Evolutionary conservation across 2,888 invertebrate genomes (phyloP).

Genomic region (Dicycla oo): DNA sequence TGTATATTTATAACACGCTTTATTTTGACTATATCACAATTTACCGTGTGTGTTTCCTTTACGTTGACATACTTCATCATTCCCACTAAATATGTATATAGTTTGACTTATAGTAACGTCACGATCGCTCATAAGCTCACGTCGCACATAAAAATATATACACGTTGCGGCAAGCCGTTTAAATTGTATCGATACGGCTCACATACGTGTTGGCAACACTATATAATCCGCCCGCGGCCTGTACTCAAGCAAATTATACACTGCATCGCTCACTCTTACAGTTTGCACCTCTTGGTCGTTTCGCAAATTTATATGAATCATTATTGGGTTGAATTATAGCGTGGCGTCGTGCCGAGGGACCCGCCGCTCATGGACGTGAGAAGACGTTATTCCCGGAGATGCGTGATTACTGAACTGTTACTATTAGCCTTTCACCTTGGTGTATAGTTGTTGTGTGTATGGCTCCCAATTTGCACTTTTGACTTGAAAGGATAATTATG

Average conservation of each 20-base stretch:
- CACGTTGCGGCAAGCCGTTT: constrained; percentile 52
- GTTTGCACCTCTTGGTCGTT: constrained; percentile 85
- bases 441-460: constrained; percentile 46
- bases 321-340: constrained; percentile 85
- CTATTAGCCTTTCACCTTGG: constrained; percentile 62
- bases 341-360: constrained; percentile 75
- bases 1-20: background rate
- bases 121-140: constrained; percentile 42
- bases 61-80: constrained; percentile 11
- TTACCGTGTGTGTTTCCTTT: background rate
- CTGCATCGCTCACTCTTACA: constrained; percentile 80
- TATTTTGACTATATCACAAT: background rate
- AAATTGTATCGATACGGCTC: constrained; percentile 65
- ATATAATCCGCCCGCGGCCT: constrained; percentile 76
- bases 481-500: constrained; percentile 41
- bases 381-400: constrained; percentile 67
- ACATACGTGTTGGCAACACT: constrained; percentile 68
- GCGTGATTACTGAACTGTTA: constrained; percentile 63
- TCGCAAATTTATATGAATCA: constrained; percentile 85
- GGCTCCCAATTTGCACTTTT: constrained; percentile 56
- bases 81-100: constrained; percentile 30
- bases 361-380: constrained; percentile 70
- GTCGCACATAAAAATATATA: constrained; percentile 56
- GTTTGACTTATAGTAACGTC: constrained; percentile 28
- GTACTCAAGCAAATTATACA: constrained; percentile 80